Percentiles rank a stretch among this genome's conserved stretches.
Conservation (phyloP, 2,113 vertebrate species). For the Eolophus roseicapilla region DNA sequence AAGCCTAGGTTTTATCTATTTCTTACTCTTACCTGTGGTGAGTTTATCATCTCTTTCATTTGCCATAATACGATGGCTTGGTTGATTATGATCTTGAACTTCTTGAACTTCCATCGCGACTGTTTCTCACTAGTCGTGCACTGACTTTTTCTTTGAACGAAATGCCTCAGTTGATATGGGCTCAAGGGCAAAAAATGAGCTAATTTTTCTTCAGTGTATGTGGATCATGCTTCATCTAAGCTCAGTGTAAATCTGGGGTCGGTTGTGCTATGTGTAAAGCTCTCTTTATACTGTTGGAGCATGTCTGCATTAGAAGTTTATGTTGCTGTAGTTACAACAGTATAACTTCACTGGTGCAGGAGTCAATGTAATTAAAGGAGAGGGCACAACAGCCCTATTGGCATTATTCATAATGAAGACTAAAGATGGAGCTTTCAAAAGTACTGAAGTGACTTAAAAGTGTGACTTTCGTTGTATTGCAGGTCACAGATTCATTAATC, state of each 20-base stretch:
- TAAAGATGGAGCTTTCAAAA: slow-evolving; percentile 44
- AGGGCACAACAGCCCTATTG: background rate
- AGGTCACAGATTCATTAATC: slow-evolving; percentile 28
- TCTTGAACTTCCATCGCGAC: background rate
- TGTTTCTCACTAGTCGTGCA: background rate
- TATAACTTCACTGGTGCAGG: background rate
- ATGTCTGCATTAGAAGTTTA: background rate
- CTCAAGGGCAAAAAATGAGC: background rate
- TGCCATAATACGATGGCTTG: background rate
- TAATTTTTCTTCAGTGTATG: background rate
- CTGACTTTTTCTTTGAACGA: background rate
- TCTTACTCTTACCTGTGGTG: background rate
- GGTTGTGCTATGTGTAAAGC: background rate
- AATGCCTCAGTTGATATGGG: fast-evolving
- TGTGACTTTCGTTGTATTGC: fast-evolving
- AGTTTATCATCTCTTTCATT: background rate
- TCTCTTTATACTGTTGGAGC: background rate
- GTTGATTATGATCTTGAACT: background rate
- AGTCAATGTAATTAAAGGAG: background rate
- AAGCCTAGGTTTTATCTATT: background rate
- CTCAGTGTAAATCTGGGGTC: background rate
- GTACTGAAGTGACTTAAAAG: slow-evolving; percentile 20
- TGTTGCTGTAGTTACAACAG: slow-evolving; percentile 8
- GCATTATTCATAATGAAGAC: slow-evolving; percentile 28
- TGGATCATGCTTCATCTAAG: background rate